phyloP scores from a whole-genome alignment of 2,888 invertebrate genomes.

The Camponotus fellah region DNA sequence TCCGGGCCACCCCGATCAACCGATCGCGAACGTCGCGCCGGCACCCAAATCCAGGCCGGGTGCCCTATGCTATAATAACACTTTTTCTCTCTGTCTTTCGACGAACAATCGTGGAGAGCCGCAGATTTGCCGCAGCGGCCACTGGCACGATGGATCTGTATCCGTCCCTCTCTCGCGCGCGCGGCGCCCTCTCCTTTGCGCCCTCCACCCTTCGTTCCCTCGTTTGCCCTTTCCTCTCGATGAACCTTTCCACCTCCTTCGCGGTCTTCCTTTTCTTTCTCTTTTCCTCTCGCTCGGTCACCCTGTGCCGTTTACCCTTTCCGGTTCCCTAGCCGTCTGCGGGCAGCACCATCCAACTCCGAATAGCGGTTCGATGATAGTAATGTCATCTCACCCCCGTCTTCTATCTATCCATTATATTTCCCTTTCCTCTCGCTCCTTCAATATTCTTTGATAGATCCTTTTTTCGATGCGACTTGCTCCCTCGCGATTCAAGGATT shows the following conservation, averaged over 20 bases:
- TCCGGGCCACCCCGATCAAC: neutral
- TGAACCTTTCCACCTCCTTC: slow-evolving; percentile 51
- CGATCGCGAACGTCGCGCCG: neutral
- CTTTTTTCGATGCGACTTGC: neutral
- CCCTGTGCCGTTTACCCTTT: slow-evolving; percentile 68
- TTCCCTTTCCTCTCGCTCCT: slow-evolving; percentile 14
- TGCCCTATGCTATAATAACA: slow-evolving; percentile 60
- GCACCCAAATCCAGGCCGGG: slow-evolving; percentile 81
- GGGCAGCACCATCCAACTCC: slow-evolving; percentile 84
- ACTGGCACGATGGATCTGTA: slow-evolving; percentile 75
- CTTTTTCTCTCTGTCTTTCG: slow-evolving; percentile 49
- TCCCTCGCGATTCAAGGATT: slow-evolving; percentile 14
- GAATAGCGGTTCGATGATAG: slow-evolving; percentile 82
- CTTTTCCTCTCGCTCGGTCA: slow-evolving; percentile 22
- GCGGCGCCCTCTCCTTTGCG: slow-evolving; percentile 56
- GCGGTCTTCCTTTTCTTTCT: slow-evolving; percentile 41
- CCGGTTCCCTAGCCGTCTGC: slow-evolving; percentile 73
- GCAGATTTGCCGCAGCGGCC: slow-evolving; percentile 83
- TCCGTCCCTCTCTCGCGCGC: slow-evolving; percentile 66
- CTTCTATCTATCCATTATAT: neutral
- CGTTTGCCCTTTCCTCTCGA: slow-evolving; percentile 17
- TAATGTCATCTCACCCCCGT: slow-evolving; percentile 57
- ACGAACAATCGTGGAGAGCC: slow-evolving; percentile 71
- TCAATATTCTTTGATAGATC: slow-evolving; percentile 24
- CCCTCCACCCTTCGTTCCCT: slow-evolving; percentile 33